Evolutionary conservation across 2,113 vertebrate genomes (phyloP).

Genomic region (Catagonus wagneri): DNA sequence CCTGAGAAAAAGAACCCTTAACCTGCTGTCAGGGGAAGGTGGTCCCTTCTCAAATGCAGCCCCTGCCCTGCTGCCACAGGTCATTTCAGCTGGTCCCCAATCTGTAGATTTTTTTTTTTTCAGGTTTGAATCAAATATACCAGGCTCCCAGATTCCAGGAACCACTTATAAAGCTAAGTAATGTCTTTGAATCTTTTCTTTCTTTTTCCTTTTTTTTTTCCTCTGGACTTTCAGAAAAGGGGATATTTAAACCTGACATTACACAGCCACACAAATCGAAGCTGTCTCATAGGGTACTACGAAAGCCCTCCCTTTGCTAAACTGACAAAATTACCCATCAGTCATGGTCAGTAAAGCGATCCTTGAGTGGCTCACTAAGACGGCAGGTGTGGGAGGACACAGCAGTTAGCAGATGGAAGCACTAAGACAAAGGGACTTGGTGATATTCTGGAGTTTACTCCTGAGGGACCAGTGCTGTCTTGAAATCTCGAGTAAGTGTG

Average conservation of each 20-base stretch:
- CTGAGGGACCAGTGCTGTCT: neutral
- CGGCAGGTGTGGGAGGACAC: neutral
- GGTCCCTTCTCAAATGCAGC: neutral
- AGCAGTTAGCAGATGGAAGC: neutral
- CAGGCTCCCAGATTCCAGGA: neutral
- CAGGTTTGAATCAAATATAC: neutral
- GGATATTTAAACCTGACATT: neutral
- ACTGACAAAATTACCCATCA: conserved; percentile 34
- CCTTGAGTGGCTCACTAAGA: neutral
- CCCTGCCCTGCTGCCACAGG: neutral
- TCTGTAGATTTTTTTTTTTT: neutral
- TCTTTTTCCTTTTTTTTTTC: neutral
- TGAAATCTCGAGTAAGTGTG: neutral
- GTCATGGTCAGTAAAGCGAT: neutral
- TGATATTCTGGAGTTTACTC: neutral
- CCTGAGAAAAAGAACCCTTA: neutral
- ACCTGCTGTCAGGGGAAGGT: neutral
- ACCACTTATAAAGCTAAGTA: conserved; percentile 11
- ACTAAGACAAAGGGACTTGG: conserved; percentile 22
- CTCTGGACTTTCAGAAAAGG: neutral
- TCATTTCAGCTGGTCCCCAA: neutral
- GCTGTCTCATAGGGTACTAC: neutral
- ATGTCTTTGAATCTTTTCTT: neutral
- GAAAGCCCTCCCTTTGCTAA: conserved; percentile 51
- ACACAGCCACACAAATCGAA: conserved; percentile 44